A percentile compares a stretch with the other conserved stretches of the same genome.
These are phyloP conservation scores for Aurelia sp. DNA, from an alignment of 30 jellyfish, hydroid and myxozoan species.

Conservation along the genomic window DNA sequence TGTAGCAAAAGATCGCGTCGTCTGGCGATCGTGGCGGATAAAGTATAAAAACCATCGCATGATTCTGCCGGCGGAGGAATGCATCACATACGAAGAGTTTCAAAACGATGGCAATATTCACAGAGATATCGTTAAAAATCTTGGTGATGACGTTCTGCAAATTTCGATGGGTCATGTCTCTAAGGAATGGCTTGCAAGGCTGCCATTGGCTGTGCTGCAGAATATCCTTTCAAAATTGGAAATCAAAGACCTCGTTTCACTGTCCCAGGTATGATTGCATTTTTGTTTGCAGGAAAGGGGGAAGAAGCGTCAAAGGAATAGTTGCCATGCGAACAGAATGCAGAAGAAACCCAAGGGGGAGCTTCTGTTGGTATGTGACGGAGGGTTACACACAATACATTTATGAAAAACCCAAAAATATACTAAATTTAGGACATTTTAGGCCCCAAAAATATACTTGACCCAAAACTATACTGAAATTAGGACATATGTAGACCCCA, in stretches of 20 bases:
- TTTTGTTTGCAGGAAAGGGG: no score
- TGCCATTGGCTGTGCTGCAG: conserved; percentile 61
- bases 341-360: no score
- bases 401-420: no score
- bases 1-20: conserved; percentile 57
- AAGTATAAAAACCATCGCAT: conserved; percentile 56
- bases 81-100: conserved; percentile 58
- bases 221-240: conserved; percentile 36
- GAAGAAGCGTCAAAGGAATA: no score
- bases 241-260: conserved; percentile 45
- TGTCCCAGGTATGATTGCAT: conserved; percentile 68
- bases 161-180: conserved; percentile 73
- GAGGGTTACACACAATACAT: no score
- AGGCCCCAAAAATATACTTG: no score
- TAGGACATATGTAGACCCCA: no score
- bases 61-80: conserved; percentile 78
- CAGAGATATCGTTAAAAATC: conserved; percentile 49
- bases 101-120: conserved; percentile 67
- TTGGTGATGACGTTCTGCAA: conserved; percentile 82
- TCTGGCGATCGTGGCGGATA: conserved; percentile 88
- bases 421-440: no score
- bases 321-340: no score
- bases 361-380: no score
- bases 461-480: no score
- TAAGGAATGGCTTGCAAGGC: conserved; percentile 76